Conservation (phyloP, 2,888 invertebrate genomes). For the Siphonodentalium dalli region DNA sequence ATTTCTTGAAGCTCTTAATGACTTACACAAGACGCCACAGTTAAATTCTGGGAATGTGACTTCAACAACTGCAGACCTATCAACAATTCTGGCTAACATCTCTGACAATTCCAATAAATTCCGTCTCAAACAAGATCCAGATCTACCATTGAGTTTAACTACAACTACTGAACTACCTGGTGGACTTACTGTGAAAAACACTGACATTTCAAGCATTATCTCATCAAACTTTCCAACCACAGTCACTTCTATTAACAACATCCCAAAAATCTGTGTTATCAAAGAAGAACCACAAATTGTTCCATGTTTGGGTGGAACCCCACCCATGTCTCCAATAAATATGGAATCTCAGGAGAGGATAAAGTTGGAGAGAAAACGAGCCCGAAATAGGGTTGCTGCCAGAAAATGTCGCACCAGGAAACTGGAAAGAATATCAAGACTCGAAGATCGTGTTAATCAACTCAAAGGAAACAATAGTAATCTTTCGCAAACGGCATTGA, state of each 20-base stretch:
- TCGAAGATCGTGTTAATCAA: constrained; percentile 92
- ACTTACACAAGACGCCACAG: constrained; percentile 68
- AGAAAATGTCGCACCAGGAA: constrained; percentile 96
- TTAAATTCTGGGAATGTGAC: constrained; percentile 15
- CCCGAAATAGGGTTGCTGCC: constrained; percentile 95
- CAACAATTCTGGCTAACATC: too few relatives aligned
- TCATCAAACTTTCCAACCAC: constrained; percentile 2
- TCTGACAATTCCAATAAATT: too few relatives aligned
- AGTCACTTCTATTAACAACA: constrained; percentile 24
- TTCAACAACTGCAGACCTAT: too few relatives aligned
- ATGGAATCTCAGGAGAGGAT: constrained; percentile 95
- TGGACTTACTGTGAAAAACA: too few relatives aligned
- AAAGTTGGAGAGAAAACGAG: constrained; percentile 93
- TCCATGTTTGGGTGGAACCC: constrained; percentile 69
- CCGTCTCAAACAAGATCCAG: too few relatives aligned
- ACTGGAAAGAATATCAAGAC: constrained; percentile 90
- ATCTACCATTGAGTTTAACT: too few relatives aligned
- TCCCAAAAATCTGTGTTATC: constrained; percentile 29
- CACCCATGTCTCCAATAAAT: constrained; percentile 77
- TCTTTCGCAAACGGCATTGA: constrained; percentile 81
- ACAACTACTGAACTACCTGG: constrained; percentile 26
- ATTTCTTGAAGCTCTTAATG: constrained; percentile 80
- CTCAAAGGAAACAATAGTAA: constrained; percentile 90
- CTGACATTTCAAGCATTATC: too few relatives aligned
- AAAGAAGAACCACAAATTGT: constrained; percentile 80